Evolutionary conservation across 1,140 invertebrate species (phyloP).

Genomic region (Sweltsa coloradensis): DNA sequence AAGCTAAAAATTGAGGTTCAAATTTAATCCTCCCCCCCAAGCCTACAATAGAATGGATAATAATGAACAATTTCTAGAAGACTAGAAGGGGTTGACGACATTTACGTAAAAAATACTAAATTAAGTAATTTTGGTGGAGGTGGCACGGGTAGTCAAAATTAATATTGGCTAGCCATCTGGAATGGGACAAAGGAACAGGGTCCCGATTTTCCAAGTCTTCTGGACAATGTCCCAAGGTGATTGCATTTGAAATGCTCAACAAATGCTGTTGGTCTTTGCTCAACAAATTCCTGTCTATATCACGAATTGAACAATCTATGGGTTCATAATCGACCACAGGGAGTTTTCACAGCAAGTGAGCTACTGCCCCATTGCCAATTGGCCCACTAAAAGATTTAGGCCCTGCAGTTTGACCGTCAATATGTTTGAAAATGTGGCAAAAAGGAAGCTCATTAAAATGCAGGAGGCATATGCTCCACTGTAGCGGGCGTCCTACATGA

Average conservation of each 20-base stretch:
- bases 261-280: slow-evolving; percentile 24
- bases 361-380: slow-evolving; percentile 19
- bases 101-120: no score
- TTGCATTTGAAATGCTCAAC: slow-evolving; percentile 18
- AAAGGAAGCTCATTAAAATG: slow-evolving; percentile 22
- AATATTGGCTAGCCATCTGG: no score
- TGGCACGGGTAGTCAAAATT: no score
- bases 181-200: no score
- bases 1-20: no score
- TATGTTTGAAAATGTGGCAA: slow-evolving; percentile 21
- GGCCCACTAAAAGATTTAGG: slow-evolving; percentile 19
- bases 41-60: no score
- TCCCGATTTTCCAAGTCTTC: slow-evolving; percentile 19
- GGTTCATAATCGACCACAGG: slow-evolving; percentile 16
- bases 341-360: slow-evolving; percentile 19
- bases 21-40: no score
- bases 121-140: no score
- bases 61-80: no score
- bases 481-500: slow-evolving; percentile 15
- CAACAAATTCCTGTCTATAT: slow-evolving; percentile 16
- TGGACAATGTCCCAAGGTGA: slow-evolving; percentile 18
- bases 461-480: slow-evolving; percentile 23
- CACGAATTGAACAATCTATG: slow-evolving; percentile 13
- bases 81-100: no score
- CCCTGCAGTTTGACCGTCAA: slow-evolving; percentile 22